Evolutionary conservation across 2,113 vertebrate genomes (phyloP).

Genomic region (Cyanoderma ruficeps): DNA sequence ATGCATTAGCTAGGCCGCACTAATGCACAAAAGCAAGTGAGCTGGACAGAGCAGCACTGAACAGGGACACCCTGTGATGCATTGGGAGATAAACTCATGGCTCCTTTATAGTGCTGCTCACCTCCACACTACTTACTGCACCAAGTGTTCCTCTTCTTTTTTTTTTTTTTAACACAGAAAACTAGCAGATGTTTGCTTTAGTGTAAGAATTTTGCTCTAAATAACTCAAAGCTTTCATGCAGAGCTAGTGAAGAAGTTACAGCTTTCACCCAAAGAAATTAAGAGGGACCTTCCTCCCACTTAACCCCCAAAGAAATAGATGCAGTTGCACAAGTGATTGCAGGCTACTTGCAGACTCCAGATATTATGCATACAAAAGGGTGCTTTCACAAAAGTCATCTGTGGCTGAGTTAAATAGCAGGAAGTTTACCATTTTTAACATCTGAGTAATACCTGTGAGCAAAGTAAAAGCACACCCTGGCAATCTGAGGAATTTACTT

Average conservation of each 20-base stretch:
- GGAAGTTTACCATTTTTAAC: background rate
- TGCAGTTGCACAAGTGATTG: background rate
- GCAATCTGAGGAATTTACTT: background rate
- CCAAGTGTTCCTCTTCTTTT: accelerated
- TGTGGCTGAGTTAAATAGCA: background rate
- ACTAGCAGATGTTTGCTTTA: background rate
- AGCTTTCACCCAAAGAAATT: background rate
- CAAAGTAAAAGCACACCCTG: background rate
- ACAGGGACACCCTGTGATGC: background rate
- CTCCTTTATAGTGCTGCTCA: background rate
- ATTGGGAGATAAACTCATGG: background rate
- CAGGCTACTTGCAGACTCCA: background rate
- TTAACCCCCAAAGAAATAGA: background rate
- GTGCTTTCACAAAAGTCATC: background rate
- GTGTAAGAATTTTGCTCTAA: background rate
- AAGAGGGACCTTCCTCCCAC: background rate
- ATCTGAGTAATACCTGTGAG: background rate
- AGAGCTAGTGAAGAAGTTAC: background rate
- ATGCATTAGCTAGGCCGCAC: background rate
- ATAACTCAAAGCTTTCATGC: background rate
- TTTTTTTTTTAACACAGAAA: background rate
- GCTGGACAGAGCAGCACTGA: background rate
- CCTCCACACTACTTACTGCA: background rate
- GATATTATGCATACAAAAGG: background rate
- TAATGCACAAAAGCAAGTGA: background rate